Evolutionary conservation across 2,888 invertebrate species (phyloP).

Genomic region (Phytoseiulus persimilis): DNA sequence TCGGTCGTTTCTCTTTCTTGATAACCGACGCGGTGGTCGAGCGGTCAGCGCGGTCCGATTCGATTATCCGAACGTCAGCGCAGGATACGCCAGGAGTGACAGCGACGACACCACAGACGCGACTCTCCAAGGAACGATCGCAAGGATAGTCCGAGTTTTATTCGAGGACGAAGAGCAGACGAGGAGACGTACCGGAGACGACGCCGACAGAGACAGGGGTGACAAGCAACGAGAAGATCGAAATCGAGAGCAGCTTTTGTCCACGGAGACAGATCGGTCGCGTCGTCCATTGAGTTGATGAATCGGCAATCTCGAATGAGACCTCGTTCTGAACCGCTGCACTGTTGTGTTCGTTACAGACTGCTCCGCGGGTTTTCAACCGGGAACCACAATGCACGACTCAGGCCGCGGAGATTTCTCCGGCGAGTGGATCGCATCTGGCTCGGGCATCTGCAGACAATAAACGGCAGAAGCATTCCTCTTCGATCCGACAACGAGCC

Average conservation of each 20-base stretch:
- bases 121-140: too few species aligned
- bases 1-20: too few species aligned
- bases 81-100: too few species aligned
- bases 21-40: too few species aligned
- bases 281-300: not conserved
- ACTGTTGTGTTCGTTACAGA: not conserved
- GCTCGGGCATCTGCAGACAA: too few species aligned
- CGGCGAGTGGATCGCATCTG: too few species aligned
- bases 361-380: not conserved
- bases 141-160: not conserved
- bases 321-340: not conserved
- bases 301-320: not conserved
- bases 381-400: not conserved
- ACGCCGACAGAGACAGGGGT: not conserved
- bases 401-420: too few species aligned
- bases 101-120: too few species aligned
- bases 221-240: not conserved
- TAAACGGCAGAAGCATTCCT: too few species aligned
- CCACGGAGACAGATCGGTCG: not conserved
- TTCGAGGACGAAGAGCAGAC: not conserved
- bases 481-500: too few species aligned
- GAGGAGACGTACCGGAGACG: not conserved
- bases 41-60: too few species aligned
- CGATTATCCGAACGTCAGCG: too few species aligned
- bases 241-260: not conserved